Percentiles rank a stretch among this genome's conserved stretches.
Conservation (phyloP, 2,888 invertebrate species). For the Lasioglossum calceatum region DNA sequence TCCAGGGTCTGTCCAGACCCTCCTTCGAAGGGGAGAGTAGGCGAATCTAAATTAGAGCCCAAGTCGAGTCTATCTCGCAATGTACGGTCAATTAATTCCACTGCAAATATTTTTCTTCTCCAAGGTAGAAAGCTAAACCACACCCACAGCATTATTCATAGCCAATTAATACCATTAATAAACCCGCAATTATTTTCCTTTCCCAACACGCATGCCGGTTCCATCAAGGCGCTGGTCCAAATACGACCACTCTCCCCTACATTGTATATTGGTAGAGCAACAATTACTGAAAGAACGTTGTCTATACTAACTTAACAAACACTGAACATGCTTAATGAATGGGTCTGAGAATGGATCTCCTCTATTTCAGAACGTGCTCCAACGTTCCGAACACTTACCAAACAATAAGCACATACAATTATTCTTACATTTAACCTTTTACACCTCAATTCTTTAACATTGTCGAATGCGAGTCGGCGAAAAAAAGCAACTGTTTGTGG, state of each 20-base stretch:
- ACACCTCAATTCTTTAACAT: no score
- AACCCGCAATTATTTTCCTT: background rate
- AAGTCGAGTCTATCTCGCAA: background rate
- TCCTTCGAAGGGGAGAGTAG: background rate
- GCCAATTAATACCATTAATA: conserved; percentile 6
- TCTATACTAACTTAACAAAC: background rate
- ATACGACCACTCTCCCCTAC: background rate
- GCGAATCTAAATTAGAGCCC: background rate
- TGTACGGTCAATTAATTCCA: background rate
- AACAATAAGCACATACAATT: background rate
- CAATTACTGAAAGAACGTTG: background rate
- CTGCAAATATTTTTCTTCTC: background rate
- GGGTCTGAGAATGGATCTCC: background rate
- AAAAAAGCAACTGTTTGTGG: no score
- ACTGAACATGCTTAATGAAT: background rate
- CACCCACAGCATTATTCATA: background rate
- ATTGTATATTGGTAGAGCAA: background rate
- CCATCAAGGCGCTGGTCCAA: background rate
- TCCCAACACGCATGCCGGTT: background rate
- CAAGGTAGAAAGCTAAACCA: background rate
- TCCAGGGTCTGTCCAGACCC: background rate
- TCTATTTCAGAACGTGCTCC: background rate
- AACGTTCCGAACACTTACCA: background rate
- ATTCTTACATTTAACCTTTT: background rate
- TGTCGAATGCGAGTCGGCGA: no score